Percentiles rank a stretch among this genome's conserved stretches.
These are phyloP conservation scores for Drosophila leonis DNA, from an alignment of 2,888 invertebrate genomes.

Conservation along the genomic window DNA sequence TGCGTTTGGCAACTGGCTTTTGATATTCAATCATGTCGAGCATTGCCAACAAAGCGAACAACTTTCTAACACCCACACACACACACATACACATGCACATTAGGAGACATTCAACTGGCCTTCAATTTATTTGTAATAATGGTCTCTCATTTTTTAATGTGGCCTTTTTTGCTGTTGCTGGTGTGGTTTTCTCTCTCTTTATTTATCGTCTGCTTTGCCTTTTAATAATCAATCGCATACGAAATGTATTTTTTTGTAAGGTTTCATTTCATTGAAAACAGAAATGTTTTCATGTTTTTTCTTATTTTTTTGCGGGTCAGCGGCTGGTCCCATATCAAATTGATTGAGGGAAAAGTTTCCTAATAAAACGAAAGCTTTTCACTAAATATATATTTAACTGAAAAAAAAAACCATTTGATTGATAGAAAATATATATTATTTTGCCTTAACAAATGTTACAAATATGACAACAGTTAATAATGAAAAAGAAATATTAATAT, in stretches of 20 bases:
- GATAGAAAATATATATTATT: conserved; percentile 4
- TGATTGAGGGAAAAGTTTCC: conserved; percentile 42
- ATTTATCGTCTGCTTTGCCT: conserved; percentile 30
- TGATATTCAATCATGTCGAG: conserved; percentile 77
- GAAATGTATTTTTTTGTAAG: conserved; percentile 47
- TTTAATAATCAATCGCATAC: conserved; percentile 56
- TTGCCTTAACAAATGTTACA: background rate
- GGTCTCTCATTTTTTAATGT: conserved; percentile 69
- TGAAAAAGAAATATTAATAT: background rate
- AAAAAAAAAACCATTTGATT: conserved; percentile 24
- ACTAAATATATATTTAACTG: conserved; percentile 29
- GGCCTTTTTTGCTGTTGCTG: conserved; percentile 32
- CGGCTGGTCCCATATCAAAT: conserved; percentile 45
- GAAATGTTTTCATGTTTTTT: conserved; percentile 37
- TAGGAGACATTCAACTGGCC: conserved; percentile 55
- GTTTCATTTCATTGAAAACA: conserved; percentile 41
- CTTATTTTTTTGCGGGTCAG: conserved; percentile 30
- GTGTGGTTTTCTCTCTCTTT: conserved; percentile 4
- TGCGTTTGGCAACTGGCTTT: conserved; percentile 73
- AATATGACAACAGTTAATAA: background rate
- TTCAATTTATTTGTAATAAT: conserved; percentile 75
- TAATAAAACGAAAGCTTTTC: conserved; percentile 28
- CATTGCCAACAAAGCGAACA: conserved; percentile 53
- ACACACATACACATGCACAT: conserved; percentile 15
- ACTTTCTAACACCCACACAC: conserved; percentile 28